Evolutionary conservation across 1,140 invertebrate genomes (phyloP), one percentile per base, ranked within the genome.

Genomic region (Mizuhopecten yessoensis): DNA sequence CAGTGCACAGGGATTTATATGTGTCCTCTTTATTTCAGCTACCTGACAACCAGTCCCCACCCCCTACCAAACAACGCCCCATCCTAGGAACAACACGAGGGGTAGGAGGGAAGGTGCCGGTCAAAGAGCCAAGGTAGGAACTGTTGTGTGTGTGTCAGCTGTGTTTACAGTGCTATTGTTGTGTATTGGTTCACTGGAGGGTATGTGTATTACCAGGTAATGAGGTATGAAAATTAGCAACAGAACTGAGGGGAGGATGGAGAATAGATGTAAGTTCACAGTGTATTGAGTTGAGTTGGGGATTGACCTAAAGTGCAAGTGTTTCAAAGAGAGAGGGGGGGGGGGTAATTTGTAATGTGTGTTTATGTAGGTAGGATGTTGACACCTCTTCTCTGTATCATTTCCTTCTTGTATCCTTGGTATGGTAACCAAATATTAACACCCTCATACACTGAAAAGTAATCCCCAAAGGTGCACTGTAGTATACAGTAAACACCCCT

Each of bases 71-170:
- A 75, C 29, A 23, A 75, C 57, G 57, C 57, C 57, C 57, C n/a
- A 75, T n/a, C n/a, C 57, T 29, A 75, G 57, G 23, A 75, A 23
- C 1, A n/a, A 9, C 57, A 11, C 1, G 57, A 75, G 57, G 57
- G 57, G n/a, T 75, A 75, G 57, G 57, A 75, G 57, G 57, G 57
- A 75, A 75, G 57, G 57, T 29, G 23, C 57, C 57, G n/a, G 57
- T 75, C 23, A 75, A 75, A 75, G 57, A 75, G n/a, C 57, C 57
- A 75, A 29, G 57, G 57, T 75, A 75, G 29, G 57, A n/a, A 75
- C 29, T 75, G 57, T 75, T 23, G 2, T 75, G n/a, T 45, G 57
- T 75, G 29, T 29, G n/a, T 75, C 57, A 75, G 57, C 57, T 75
- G 57, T 75, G 57, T 75, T 75, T 75, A 75, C 57, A 29, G 57